Evolutionary conservation across 2,888 invertebrate species (phyloP).

Genomic region (Drosophila diplacantha): DNA sequence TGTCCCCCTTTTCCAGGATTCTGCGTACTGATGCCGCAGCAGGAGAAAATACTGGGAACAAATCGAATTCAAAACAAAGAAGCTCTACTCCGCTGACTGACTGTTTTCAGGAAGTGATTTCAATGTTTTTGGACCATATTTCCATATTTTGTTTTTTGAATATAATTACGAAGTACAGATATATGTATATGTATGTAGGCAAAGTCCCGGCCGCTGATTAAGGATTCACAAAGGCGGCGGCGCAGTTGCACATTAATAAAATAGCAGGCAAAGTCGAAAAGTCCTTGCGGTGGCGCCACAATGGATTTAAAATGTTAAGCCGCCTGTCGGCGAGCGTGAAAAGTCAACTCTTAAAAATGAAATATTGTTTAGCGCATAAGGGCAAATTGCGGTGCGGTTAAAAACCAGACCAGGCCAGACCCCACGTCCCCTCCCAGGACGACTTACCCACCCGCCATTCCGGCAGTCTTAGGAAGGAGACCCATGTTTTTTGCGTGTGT

Average conservation of each 20-base stretch:
- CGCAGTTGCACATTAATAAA: constrained; percentile 14
- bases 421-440: background rate
- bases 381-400: constrained; percentile 46
- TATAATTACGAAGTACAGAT: constrained; percentile 24
- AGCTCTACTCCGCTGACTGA: background rate
- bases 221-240: constrained; percentile 31
- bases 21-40: constrained; percentile 34
- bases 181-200: background rate
- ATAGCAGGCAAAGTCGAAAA: constrained; percentile 18
- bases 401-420: background rate
- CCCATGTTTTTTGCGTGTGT: constrained; percentile 24
- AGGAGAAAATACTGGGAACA: constrained; percentile 35
- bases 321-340: constrained; percentile 42
- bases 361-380: constrained; percentile 53
- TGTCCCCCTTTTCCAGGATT: constrained; percentile 47
- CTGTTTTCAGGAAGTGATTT: constrained; percentile 18
- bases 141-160: constrained; percentile 15
- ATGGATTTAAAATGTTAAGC: constrained; percentile 43
- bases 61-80: constrained; percentile 27
- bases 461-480: background rate
- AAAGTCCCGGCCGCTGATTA: constrained; percentile 8
- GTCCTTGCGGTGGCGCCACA: constrained; percentile 34
- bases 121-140: constrained; percentile 3
- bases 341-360: constrained; percentile 64
- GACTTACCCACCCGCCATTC: background rate